A percentile compares a stretch with the other conserved stretches of the same genome.
Evolutionary conservation across 2,113 vertebrate species (phyloP).

Genomic region (Chloroceryle aenea): DNA sequence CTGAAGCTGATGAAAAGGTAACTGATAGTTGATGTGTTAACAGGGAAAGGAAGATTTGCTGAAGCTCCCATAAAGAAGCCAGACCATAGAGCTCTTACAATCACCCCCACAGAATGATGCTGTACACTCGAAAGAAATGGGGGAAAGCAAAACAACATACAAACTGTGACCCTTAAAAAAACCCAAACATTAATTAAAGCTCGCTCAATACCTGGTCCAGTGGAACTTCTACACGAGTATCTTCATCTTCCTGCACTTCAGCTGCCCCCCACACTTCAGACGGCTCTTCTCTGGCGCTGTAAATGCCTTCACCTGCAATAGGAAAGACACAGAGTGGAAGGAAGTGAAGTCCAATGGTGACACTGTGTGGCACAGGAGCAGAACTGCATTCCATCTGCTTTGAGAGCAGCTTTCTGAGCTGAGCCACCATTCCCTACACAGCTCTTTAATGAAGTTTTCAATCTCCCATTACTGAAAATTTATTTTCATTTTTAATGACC

Average conservation of each 20-base stretch:
- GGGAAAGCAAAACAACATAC: not conserved
- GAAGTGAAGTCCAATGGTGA: slow-evolving; percentile 77
- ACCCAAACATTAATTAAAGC: not conserved
- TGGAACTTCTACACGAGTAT: slow-evolving; percentile 77
- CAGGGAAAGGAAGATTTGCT: not conserved
- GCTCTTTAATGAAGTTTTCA: not conserved
- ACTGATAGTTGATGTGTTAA: not conserved
- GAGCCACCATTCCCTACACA: not conserved
- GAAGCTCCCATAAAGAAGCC: not conserved
- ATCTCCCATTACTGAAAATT: not conserved
- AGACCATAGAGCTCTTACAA: not conserved
- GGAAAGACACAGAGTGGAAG: not conserved
- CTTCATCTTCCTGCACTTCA: slow-evolving; percentile 81
- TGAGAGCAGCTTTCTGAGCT: not conserved
- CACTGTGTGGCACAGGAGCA: slow-evolving; percentile 78
- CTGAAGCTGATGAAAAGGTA: not conserved
- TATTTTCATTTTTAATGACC: not conserved
- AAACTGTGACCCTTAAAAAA: not conserved
- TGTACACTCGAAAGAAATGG: not conserved
- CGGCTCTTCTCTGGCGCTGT: slow-evolving; percentile 74
- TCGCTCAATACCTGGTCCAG: slow-evolving; percentile 78
- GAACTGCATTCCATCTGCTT: slow-evolving; percentile 51
- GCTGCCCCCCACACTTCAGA: slow-evolving; percentile 74
- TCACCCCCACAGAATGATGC: not conserved
- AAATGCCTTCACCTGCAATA: slow-evolving; percentile 79